Conservation (phyloP, 2,113 vertebrate species). For the Chaetops frenatus region DNA sequence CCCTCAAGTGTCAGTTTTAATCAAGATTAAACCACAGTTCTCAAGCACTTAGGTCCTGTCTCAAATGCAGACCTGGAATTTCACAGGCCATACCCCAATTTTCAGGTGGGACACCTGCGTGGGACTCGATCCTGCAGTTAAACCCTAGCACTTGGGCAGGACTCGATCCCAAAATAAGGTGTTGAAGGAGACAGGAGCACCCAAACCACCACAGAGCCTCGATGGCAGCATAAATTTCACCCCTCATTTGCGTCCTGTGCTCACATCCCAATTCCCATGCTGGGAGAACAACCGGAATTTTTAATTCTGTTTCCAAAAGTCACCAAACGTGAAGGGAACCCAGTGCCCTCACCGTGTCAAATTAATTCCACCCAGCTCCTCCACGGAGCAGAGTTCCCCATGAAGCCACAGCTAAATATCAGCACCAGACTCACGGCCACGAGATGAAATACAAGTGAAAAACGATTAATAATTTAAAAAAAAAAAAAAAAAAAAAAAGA, state of each 20-base stretch:
- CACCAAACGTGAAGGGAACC: background rate
- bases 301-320: background rate
- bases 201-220: background rate
- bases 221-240: background rate
- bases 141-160: background rate
- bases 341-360: rapidly evolving
- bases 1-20: background rate
- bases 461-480: background rate
- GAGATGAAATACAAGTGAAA: background rate
- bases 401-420: background rate
- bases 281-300: background rate
- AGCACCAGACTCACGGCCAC: background rate
- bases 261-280: background rate
- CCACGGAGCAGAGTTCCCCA: background rate
- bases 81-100: background rate
- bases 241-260: background rate
- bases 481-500: background rate
- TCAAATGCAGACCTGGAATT: background rate
- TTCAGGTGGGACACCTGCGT: background rate
- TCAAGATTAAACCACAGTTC: background rate
- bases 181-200: background rate
- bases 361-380: background rate
- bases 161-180: background rate
- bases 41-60: background rate
- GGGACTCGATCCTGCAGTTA: background rate